Evolutionary conservation across 2,888 invertebrate species (phyloP), one percentile per base, ranked within the genome.

Genomic region (Agriotes lineatus): DNA sequence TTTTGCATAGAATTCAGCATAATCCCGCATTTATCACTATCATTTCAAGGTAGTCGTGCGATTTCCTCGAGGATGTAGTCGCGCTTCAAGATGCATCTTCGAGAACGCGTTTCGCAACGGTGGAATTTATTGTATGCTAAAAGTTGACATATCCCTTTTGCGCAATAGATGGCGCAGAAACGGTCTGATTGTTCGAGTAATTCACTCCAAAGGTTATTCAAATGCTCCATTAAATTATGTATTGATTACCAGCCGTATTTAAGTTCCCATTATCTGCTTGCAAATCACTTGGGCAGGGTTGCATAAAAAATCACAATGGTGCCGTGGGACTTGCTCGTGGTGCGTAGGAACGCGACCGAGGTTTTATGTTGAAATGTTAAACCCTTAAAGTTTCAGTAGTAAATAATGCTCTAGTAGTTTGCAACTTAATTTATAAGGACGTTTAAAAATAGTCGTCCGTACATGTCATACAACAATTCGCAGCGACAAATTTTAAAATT

Each of bases 111-210:
- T 50, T 50, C 16, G 50, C 50, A 50, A 50, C 50, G 12, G 25
- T 12, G 25, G 50, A 50, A 58, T 58, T 58, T 58, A 58, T 58
- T 39, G 22, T 42, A 50, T 30, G 22, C 50, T 50, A 50, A 50
- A 50, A 50, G 14, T 30, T 25, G 22, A 50, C 30, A 30, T 37
- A 58, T 58, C 69, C 74, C 73, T 72, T 76, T 78, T 78, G 72
- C 77, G 78, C 76, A 78, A 78, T 70, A 18, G 65, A 64, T 74
- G 75, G 75, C 75, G 75, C 70, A 75, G 78, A 77, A 74, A 74
- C 77, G 79, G 76, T 78, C 78, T 77, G 75, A 72, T 74, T 74
- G 72, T 74, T 71, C 7, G 50, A 50, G 25, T 50, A 50, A 50
- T 50, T 50, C 30, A 30, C 22, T 30, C 3, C 12, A 30, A 50